Evolutionary conservation across 2,797 vertebrate species (phyloP).

Genomic region (Apodemus agrarius): DNA sequence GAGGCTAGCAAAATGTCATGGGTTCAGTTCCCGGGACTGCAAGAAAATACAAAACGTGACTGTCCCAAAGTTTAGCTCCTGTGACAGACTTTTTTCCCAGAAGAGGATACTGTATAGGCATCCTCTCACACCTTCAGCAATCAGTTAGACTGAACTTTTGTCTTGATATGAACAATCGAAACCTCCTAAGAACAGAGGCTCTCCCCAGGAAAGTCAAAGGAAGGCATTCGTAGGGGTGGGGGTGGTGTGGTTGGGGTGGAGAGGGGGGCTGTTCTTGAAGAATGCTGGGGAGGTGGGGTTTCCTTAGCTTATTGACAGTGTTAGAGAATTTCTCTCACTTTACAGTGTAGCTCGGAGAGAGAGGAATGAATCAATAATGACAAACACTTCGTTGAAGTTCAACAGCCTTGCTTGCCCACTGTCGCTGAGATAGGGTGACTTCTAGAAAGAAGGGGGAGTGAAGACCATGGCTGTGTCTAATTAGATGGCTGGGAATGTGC

Average conservation of each 20-base stretch:
- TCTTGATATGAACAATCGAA: background rate
- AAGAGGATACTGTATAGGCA: background rate
- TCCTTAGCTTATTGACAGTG: background rate
- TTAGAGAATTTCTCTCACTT: background rate
- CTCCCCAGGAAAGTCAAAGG: background rate
- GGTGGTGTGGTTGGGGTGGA: too few species aligned
- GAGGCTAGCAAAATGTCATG: background rate
- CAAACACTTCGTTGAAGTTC: background rate
- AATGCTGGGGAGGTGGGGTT: accelerated
- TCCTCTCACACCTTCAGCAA: background rate
- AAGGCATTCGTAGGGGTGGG: background rate
- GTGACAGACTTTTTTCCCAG: too few species aligned
- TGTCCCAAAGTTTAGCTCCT: background rate
- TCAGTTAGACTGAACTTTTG: background rate
- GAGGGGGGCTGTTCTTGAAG: background rate
- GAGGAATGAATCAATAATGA: slow-evolving; percentile 6
- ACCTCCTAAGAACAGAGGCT: background rate
- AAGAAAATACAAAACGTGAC: background rate
- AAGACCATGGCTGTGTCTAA: background rate
- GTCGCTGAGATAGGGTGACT: background rate
- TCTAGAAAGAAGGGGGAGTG: background rate
- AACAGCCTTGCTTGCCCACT: background rate
- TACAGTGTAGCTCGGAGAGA: background rate
- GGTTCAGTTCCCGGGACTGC: background rate
- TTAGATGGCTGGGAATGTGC: background rate